phyloP scores from a whole-genome alignment of 1,140 invertebrate species.

The Aphelinus certus region DNA sequence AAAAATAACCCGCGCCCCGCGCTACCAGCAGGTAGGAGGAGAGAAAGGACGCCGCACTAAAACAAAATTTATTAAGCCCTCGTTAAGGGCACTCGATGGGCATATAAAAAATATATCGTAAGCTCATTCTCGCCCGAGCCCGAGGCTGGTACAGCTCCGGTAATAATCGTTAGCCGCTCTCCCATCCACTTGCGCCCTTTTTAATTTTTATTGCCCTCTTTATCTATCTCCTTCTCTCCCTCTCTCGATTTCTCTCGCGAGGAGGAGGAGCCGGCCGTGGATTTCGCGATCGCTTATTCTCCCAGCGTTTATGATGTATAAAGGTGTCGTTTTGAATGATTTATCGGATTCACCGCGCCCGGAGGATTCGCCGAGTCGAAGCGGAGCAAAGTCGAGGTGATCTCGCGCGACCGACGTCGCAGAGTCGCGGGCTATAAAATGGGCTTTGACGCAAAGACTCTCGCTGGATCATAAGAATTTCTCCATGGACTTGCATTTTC shows the following conservation, averaged over 20 bases:
- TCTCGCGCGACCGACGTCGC: too few relatives aligned
- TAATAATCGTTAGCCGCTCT: slow-evolving; percentile 16
- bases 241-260: too few relatives aligned
- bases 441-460: too few relatives aligned
- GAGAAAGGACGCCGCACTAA: slow-evolving; percentile 5
- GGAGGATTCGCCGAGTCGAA: background rate
- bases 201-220: slow-evolving; percentile 16
- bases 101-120: slow-evolving; percentile 21
- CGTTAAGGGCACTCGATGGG: slow-evolving; percentile 14
- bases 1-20: too few relatives aligned
- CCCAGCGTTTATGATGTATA: slow-evolving; percentile 1
- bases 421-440: too few relatives aligned
- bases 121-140: slow-evolving; percentile 15
- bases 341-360: slow-evolving; percentile 11
- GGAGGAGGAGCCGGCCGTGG: background rate
- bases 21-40: background rate
- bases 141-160: background rate
- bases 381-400: too few relatives aligned
- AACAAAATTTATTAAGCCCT: slow-evolving; percentile 27
- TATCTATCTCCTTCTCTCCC: too few relatives aligned
- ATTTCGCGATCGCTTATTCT: background rate
- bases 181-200: background rate
- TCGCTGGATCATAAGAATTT: too few relatives aligned
- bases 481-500: too few relatives aligned
- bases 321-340: slow-evolving; percentile 11